phyloP scores from a whole-genome alignment of 2,888 invertebrate genomes.

The Temnothorax unifasciatus region DNA sequence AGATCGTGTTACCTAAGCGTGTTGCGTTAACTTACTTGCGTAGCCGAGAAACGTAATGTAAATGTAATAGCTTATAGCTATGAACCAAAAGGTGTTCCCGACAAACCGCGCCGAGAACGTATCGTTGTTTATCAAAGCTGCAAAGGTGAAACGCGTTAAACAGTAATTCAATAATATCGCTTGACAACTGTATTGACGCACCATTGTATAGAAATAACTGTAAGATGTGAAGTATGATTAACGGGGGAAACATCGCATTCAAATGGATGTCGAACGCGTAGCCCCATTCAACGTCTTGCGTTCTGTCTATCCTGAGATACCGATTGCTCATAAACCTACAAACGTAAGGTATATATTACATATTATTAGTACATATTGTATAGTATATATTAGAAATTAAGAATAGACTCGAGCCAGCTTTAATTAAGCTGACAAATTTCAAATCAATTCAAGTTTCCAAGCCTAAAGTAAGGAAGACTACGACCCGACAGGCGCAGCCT shows the following conservation, averaged over 20 bases:
- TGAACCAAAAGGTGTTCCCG: slow-evolving; percentile 97
- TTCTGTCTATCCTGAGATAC: slow-evolving; percentile 90
- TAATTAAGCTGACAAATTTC: not conserved
- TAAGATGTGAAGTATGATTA: slow-evolving; percentile 96
- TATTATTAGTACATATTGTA: too few relatives aligned
- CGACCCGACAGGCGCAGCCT: not conserved
- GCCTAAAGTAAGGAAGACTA: too few relatives aligned
- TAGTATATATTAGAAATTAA: not conserved
- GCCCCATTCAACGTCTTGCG: slow-evolving; percentile 98
- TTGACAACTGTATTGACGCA: slow-evolving; percentile 77
- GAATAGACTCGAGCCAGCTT: not conserved
- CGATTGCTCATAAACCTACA: slow-evolving; percentile 93
- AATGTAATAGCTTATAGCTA: slow-evolving; percentile 96
- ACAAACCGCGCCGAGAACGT: slow-evolving; percentile 94
- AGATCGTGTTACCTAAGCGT: not conserved
- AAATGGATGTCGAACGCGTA: slow-evolving; percentile 99
- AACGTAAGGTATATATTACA: not conserved
- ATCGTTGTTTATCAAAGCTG: slow-evolving; percentile 92
- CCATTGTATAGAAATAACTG: slow-evolving; percentile 96
- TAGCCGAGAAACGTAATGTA: slow-evolving; percentile 99
- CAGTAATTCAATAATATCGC: too few relatives aligned
- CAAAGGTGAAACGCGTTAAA: slow-evolving; percentile 34
- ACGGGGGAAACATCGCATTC: slow-evolving; percentile 99
- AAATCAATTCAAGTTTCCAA: not conserved
- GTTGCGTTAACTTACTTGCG: slow-evolving; percentile 90